phyloP scores from a whole-genome alignment of 2,797 vertebrate species.

The Xenentodon cancila region DNA sequence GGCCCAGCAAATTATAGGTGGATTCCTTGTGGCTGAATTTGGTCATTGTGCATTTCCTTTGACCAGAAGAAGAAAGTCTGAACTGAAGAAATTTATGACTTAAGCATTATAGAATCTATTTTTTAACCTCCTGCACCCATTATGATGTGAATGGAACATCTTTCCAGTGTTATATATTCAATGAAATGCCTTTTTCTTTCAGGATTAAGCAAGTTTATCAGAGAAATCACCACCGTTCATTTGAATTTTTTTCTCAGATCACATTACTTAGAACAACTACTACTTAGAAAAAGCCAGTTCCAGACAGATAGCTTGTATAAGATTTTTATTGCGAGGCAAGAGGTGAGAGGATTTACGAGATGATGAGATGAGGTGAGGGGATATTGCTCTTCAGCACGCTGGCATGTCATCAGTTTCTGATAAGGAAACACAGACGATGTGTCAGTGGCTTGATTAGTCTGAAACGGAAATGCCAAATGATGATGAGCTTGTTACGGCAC shows the following conservation, averaged over 20 bases:
- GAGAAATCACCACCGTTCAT: background rate
- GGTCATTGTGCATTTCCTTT: slow-evolving; percentile 13
- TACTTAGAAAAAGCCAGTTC: background rate
- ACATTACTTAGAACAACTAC: background rate
- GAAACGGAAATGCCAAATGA: background rate
- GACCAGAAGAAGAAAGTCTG: background rate
- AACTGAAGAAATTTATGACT: background rate
- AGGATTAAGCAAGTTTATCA: background rate
- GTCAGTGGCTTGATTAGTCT: background rate
- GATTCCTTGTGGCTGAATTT: slow-evolving; percentile 16
- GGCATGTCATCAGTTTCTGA: background rate
- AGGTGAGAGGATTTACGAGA: slow-evolving; percentile 17
- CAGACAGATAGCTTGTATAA: slow-evolving; percentile 15
- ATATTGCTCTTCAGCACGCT: slow-evolving; percentile 13
- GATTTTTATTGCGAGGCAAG: slow-evolving; percentile 39
- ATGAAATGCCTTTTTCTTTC: too few relatives aligned
- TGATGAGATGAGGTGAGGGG: slow-evolving; percentile 4
- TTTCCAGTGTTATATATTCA: too few relatives aligned
- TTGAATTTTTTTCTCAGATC: slow-evolving; percentile 1
- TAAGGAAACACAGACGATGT: background rate
- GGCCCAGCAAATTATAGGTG: slow-evolving; percentile 25
- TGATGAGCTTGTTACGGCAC: background rate
- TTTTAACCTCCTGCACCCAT: background rate
- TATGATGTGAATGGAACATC: too few relatives aligned
- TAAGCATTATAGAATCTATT: background rate